Percentiles rank a stretch among this genome's conserved stretches.
These are phyloP conservation scores for Neoniphon sammara DNA, from an alignment of 2,797 vertebrate genomes.

Conservation along the genomic window DNA sequence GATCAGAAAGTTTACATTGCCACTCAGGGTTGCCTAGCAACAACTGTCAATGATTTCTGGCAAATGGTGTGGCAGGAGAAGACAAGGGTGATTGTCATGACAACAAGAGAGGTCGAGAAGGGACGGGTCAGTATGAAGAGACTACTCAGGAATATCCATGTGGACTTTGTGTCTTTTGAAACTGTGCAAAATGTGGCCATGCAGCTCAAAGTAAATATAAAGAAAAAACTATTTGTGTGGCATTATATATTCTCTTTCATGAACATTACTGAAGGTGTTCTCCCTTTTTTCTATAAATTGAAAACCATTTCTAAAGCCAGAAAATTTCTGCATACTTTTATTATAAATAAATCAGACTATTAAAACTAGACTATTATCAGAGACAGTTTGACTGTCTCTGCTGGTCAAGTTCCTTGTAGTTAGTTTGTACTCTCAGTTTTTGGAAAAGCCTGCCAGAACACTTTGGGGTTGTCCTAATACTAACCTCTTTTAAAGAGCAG, in stretches of 20 bases:
- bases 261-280: too few relatives aligned
- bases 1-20: conserved; percentile 91
- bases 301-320: too few relatives aligned
- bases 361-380: too few relatives aligned
- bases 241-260: too few relatives aligned
- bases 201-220: not conserved
- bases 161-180: not conserved
- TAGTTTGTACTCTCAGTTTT: too few relatives aligned
- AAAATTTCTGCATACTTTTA: not conserved
- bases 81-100: conserved; percentile 93
- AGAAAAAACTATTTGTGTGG: too few relatives aligned
- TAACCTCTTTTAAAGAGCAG: too few relatives aligned
- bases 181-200: not conserved
- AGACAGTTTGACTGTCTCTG: too few relatives aligned
- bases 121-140: conserved; percentile 87
- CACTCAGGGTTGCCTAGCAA: conserved; percentile 91
- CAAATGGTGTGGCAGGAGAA: conserved; percentile 97
- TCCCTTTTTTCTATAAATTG: too few relatives aligned
- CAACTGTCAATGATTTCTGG: conserved; percentile 95
- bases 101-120: conserved; percentile 96
- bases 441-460: too few relatives aligned
- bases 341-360: not conserved
- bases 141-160: not conserved
- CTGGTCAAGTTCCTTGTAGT: too few relatives aligned
- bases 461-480: too few relatives aligned